Base-by-base conservation (phyloP, 2,797 vertebrate genomes). In the Chanos chanos region DNA sequence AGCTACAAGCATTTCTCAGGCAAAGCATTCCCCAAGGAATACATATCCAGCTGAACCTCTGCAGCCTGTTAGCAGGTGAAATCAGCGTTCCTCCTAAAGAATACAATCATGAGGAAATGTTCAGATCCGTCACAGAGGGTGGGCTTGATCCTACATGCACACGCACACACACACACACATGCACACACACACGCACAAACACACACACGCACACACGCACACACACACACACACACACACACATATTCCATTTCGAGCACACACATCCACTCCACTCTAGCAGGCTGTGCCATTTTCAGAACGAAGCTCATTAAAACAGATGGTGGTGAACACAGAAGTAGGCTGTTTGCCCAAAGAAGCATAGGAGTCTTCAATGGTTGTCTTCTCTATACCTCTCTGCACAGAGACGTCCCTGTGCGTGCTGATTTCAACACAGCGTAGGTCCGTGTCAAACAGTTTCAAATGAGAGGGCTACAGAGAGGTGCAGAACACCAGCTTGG, bases 241-340 rank as follows among this genome's bases (percentile, higher is more conserved):
- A 54, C n/a, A 39, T 10, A 39, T 5, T 4, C 27, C 10, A 39
- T 5, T 4, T 27, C 6, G 31, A 52, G 22, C 22, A 4, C 19
- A 8, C 37, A 33, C 22, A 16, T 12, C 36, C 21, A 31, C 37
- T 5, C 22, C 21, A 13, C n/a, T 22, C 12, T 39, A 16, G 34
- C 51, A 39, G 51, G 22, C 25, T 22, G 15, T n/a, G 13, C 25
- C 22, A 28, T 10, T 22, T 6, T 25, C 15, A 19, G 25, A 6
- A 7, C 16, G 13, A 8, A 6, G 22, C 10, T 27, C 45, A 64
- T 52, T 70, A 61, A 49, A n/a, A n/a, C n/a, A n/a, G n/a, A n/a
- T n/a, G n/a, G n/a, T n/a, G n/a, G n/a, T n/a, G n/a, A n/a, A n/a
- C n/a, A n/a, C n/a, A n/a, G n/a, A n/a, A n/a, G n/a, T n/a, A n/a